phyloP scores from a whole-genome alignment of 1,140 invertebrate species.

The Drosophila tristis region DNA sequence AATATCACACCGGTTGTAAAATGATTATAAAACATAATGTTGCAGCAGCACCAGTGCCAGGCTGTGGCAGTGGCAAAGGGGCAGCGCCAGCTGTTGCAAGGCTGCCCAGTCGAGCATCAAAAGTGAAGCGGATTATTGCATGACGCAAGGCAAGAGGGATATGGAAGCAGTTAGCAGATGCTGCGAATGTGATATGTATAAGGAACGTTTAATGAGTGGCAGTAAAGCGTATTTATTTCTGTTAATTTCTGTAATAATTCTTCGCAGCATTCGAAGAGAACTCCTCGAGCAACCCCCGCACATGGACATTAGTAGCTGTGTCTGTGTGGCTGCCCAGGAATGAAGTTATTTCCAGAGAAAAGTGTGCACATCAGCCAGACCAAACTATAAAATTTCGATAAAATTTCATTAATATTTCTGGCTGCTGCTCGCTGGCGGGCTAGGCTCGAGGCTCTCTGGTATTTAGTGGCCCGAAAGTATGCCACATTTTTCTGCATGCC shows the following conservation, averaged over 20 bases:
- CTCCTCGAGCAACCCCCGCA: no score
- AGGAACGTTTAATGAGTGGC: no score
- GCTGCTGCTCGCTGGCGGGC: neutral
- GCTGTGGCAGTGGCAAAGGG: neutral
- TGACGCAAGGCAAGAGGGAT: neutral
- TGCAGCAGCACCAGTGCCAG: slow-evolving; percentile 1
- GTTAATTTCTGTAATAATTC: neutral
- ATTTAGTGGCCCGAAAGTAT: slow-evolving; percentile 38
- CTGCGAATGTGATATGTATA: neutral
- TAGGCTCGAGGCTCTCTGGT: neutral
- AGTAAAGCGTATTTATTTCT: neutral
- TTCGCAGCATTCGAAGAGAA: no score
- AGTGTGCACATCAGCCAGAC: neutral
- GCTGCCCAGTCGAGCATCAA: neutral
- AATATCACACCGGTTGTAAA: slow-evolving; percentile 77
- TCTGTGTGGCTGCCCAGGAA: neutral
- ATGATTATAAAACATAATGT: slow-evolving; percentile 80
- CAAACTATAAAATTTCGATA: slow-evolving; percentile 47
- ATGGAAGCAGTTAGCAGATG: neutral
- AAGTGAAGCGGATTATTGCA: slow-evolving; percentile 3
- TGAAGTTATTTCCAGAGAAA: slow-evolving; percentile 25
- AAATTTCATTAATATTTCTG: slow-evolving; percentile 42
- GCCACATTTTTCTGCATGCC: slow-evolving; percentile 13
- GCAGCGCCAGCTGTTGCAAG: neutral
- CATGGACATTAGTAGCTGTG: neutral